phyloP scores from a whole-genome alignment of 2,113 vertebrate species.

The Myrmophylax atrothorax region DNA sequence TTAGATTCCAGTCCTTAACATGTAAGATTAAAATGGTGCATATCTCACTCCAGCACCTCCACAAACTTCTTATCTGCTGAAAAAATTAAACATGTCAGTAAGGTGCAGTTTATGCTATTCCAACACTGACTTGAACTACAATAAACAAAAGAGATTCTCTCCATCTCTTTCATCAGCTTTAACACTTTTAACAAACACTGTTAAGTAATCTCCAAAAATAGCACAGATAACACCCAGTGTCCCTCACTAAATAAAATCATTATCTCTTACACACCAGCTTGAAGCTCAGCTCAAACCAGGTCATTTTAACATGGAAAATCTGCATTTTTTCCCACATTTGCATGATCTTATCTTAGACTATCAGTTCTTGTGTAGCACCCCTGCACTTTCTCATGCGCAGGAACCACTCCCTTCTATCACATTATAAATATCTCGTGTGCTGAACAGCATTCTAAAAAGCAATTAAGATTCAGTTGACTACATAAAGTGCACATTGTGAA shows the following conservation, averaged over 20 bases:
- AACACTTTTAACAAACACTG: background rate
- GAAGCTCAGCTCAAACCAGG: background rate
- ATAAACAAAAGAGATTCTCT: background rate
- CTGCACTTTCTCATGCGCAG: background rate
- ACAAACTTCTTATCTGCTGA: background rate
- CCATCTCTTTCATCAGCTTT: background rate
- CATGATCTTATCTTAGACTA: background rate
- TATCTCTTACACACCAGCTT: background rate
- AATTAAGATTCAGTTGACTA: background rate
- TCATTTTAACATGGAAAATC: background rate
- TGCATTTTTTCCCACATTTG: fast-evolving
- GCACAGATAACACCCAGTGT: background rate
- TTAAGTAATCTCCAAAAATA: background rate
- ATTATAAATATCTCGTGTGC: background rate
- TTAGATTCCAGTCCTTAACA: background rate
- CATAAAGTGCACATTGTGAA: background rate
- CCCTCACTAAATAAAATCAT: background rate
- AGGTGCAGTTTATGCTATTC: background rate
- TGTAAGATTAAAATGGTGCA: background rate
- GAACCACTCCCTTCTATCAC: background rate
- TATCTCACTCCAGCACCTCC: background rate
- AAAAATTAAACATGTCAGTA: background rate
- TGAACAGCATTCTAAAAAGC: background rate
- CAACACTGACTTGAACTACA: background rate
- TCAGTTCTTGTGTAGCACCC: background rate